These are phyloP conservation scores for Forpus xanthops DNA, from an alignment of 2,797 vertebrate genomes.

Conservation along the genomic window DNA sequence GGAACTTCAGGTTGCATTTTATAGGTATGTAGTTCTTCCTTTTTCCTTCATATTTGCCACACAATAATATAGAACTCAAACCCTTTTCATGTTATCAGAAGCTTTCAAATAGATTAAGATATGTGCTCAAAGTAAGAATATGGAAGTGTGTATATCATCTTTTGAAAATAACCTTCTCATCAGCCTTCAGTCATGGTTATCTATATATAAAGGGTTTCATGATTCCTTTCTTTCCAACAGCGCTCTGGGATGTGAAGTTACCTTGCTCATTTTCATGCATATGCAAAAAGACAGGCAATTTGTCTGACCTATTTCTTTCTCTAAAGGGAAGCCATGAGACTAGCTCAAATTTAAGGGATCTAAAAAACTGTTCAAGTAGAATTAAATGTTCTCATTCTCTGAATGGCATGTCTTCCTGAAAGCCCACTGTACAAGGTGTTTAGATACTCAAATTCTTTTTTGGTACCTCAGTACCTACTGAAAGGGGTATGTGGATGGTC, in stretches of 20 bases:
- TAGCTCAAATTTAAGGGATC: not conserved
- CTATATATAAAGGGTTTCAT: not conserved
- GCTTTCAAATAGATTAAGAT: not conserved
- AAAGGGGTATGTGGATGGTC: not conserved
- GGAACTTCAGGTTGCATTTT: not conserved
- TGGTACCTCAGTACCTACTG: not conserved
- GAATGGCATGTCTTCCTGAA: not conserved
- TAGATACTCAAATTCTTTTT: not conserved
- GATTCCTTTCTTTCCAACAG: not conserved
- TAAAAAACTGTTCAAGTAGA: not conserved
- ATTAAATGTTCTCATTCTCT: not conserved
- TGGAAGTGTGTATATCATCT: not conserved
- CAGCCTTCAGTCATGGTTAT: not conserved
- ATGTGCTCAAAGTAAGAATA: not conserved
- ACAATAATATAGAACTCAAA: not conserved
- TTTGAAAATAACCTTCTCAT: not conserved
- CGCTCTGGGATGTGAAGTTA: not conserved
- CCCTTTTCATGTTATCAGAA: not conserved
- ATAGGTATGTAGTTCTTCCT: not conserved
- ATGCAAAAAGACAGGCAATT: not conserved
- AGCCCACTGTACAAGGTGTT: not conserved
- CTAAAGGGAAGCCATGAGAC: not conserved
- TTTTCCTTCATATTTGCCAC: not conserved
- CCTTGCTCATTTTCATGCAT: constrained; percentile 3
- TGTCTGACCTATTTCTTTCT: constrained; percentile 23